These are phyloP conservation scores for Guaruba guarouba DNA, from an alignment of 2,113 vertebrate species.

Conservation along the genomic window DNA sequence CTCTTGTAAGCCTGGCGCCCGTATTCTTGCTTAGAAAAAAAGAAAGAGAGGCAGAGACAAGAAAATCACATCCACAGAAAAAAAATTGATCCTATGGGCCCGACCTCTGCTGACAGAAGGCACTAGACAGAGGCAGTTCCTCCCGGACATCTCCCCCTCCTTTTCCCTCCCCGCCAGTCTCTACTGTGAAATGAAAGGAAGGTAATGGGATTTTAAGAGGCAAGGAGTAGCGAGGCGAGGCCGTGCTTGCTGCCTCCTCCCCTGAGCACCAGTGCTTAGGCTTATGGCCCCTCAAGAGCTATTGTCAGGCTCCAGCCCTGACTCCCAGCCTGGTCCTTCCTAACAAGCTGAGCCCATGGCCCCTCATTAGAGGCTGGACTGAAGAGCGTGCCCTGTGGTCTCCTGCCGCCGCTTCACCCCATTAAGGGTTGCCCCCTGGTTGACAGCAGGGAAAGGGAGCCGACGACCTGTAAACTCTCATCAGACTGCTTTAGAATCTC, in stretches of 20 bases:
- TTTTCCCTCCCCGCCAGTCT: not conserved
- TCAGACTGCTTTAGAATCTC: slow-evolving; percentile 16
- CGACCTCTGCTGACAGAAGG: slow-evolving; percentile 48
- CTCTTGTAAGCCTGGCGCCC: slow-evolving; percentile 79
- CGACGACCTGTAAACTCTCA: slow-evolving; percentile 48
- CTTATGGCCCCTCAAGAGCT: slow-evolving; percentile 58
- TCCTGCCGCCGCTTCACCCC: slow-evolving; percentile 44
- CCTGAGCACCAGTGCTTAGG: slow-evolving; percentile 30
- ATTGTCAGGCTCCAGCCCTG: slow-evolving; percentile 54
- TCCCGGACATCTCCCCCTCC: not conserved
- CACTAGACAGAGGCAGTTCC: slow-evolving; percentile 8
- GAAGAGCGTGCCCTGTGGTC: slow-evolving; percentile 18
- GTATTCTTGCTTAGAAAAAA: slow-evolving; percentile 58
- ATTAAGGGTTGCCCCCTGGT: slow-evolving; percentile 62
- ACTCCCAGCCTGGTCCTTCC: not conserved
- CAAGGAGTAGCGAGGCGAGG: not conserved
- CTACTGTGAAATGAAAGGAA: slow-evolving; percentile 24
- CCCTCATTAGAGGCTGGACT: slow-evolving; percentile 63
- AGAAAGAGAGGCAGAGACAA: not conserved
- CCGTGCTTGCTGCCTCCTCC: not conserved
- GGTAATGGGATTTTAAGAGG: slow-evolving; percentile 75
- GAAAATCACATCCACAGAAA: slow-evolving; percentile 35
- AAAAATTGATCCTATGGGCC: slow-evolving; percentile 70
- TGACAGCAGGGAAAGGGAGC: slow-evolving; percentile 50
- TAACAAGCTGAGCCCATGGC: slow-evolving; percentile 52